Evolutionary conservation across 1,140 invertebrate species (phyloP), one percentile per base, ranked within the genome.

Genomic region (Neodiprion lecontei): DNA sequence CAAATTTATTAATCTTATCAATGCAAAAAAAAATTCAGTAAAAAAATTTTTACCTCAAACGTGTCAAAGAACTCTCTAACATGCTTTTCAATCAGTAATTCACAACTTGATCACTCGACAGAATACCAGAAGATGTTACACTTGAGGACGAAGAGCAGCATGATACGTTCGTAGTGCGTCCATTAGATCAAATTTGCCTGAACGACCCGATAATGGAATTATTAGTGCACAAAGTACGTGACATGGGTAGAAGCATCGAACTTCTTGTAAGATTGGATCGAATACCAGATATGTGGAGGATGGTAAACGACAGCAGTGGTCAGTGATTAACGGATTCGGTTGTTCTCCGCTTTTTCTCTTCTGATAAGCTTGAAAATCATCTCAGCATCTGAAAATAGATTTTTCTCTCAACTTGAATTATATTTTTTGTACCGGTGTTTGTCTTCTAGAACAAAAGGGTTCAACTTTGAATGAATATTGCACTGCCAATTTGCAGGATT

Each of bases 221-320:
- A 69, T 77, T 88, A 67, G 67, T 85, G 12, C 76, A 81, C 50
- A 89, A 88, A 79, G 81, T 88, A 7, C 80, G 78, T 75, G 83
- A 87, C 79, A 86, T 88, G 78, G 86, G 87, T 67, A 79, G 83
- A 69, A 88, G 83, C 75, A 83, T 88, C 48, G 86, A 88, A 72
- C 81, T 89, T 8, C 79, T 89, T 12, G 81, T 87, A 12, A 85
- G 85, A 28, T 77, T 89, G 12, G 83, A 86, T 74, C 82, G 87
- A 48, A 83, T 88, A 50, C 82, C 85, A 1, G 86, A 88, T 69
- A 82, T 89, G 74, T 87, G 87, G 85, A 79, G 79, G 50, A 77
- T 66, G 78, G 73, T 1, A 17, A 61, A 76, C 76, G 68, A 78
- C 83, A 69, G 67, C 75, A 47, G 70, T 80, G 66, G 77, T 77